Evolutionary conservation across 1,140 invertebrate species (phyloP).

Genomic region (Harpegnathos saltator): DNA sequence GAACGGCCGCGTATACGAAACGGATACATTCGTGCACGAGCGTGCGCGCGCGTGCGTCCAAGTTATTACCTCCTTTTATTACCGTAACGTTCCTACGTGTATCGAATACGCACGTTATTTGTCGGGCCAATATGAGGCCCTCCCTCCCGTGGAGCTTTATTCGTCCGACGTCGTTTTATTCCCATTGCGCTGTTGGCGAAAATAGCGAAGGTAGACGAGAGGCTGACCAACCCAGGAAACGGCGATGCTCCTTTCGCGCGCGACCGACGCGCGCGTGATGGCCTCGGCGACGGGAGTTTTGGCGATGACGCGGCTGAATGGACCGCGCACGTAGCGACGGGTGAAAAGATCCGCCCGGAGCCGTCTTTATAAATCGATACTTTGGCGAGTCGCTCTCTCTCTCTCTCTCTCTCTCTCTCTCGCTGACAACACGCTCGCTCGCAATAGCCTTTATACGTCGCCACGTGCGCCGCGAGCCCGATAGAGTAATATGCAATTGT

Average conservation of each 20-base stretch:
- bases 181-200: not conserved
- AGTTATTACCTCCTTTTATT: conserved; percentile 75
- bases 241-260: conserved; percentile 12
- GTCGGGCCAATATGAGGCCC: not conserved
- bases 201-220: not conserved
- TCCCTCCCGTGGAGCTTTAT: conserved; percentile 49
- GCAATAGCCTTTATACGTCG: conserved; percentile 8
- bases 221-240: conserved; percentile 16
- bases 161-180: conserved; percentile 36
- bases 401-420: too few species aligned
- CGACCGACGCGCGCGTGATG: conserved; percentile 19
- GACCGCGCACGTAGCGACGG: not conserved
- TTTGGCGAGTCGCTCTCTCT: not conserved
- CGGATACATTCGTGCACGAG: not conserved
- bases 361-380: conserved; percentile 21
- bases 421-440: not conserved
- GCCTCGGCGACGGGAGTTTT: conserved; percentile 22
- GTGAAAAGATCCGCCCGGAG: conserved; percentile 21
- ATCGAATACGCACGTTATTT: conserved; percentile 73
- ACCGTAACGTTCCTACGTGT: conserved; percentile 72
- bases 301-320: too few species aligned
- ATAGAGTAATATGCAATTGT: conserved; percentile 51
- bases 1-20: too few species aligned
- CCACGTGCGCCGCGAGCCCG: conserved; percentile 3
- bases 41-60: not conserved